These are phyloP conservation scores for Helicoverpa zea DNA, from an alignment of 1,140 invertebrate genomes.

Conservation along the genomic window DNA sequence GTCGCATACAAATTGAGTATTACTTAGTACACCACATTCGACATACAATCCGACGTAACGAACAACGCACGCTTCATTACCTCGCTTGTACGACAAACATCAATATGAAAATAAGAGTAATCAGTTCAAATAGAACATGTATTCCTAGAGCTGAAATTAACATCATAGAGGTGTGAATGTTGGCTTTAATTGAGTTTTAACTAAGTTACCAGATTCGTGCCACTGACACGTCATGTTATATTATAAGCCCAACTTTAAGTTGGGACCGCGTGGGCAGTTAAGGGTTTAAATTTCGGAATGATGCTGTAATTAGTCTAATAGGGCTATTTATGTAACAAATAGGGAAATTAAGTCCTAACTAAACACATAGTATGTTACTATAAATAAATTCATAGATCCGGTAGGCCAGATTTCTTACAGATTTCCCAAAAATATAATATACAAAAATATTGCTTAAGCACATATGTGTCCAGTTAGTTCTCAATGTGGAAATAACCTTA, in stretches of 20 bases:
- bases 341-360: no score
- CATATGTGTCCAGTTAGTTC: neutral
- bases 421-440: no score
- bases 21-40: no score
- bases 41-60: neutral
- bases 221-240: constrained; percentile 3
- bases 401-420: no score
- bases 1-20: no score
- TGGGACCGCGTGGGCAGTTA: constrained; percentile 2
- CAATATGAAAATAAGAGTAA: constrained; percentile 9
- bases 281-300: neutral
- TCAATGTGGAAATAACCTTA: neutral
- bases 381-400: no score
- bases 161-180: constrained; percentile 27
- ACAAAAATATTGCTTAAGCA: no score
- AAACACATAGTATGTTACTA: no score
- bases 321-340: neutral
- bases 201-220: neutral
- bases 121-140: constrained; percentile 7
- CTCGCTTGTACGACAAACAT: neutral
- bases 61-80: neutral
- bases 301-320: neutral
- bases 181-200: constrained; percentile 35
- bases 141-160: constrained; percentile 7
- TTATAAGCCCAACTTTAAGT: constrained; percentile 20